These are phyloP conservation scores for Zosterops borbonicus DNA, from an alignment of 2,113 vertebrate genomes.

Conservation along the genomic window DNA sequence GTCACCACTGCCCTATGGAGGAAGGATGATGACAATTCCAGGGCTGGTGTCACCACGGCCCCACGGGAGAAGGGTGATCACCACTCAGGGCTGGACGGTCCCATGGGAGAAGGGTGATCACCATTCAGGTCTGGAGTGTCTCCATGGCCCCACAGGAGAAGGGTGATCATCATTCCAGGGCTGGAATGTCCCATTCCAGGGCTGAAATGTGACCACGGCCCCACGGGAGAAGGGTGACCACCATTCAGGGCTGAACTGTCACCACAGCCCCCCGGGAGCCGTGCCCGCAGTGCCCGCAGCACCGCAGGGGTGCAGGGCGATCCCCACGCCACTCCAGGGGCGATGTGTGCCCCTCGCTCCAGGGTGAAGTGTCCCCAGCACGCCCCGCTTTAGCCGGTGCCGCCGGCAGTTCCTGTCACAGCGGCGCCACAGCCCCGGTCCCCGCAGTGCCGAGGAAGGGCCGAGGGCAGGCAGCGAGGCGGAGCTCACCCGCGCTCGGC, in stretches of 20 bases:
- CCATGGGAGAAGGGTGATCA: neutral
- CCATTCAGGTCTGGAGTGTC: neutral
- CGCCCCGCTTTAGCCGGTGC: neutral
- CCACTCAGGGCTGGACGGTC: accelerated
- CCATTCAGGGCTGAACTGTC: too few relatives aligned
- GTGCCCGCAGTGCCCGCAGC: too few relatives aligned
- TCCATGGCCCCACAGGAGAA: too few relatives aligned
- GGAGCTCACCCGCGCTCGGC: neutral
- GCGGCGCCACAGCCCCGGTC: accelerated
- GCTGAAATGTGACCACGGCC: too few relatives aligned
- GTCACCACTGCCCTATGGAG: accelerated
- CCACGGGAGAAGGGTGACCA: too few relatives aligned
- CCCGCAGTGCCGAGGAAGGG: accelerated
- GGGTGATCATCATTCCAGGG: too few relatives aligned
- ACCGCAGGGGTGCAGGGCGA: neutral
- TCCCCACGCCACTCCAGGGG: too few relatives aligned
- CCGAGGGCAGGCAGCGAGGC: neutral
- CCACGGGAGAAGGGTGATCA: too few relatives aligned
- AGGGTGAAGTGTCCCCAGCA: neutral
- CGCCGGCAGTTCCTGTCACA: neutral
- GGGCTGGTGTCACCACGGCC: too few relatives aligned
- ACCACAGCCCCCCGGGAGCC: too few relatives aligned
- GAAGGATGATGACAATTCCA: too few relatives aligned
- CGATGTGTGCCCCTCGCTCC: neutral
- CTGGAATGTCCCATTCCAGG: too few relatives aligned